Conservation (phyloP, 2,113 vertebrate genomes). For the Hiodon tergisus region DNA sequence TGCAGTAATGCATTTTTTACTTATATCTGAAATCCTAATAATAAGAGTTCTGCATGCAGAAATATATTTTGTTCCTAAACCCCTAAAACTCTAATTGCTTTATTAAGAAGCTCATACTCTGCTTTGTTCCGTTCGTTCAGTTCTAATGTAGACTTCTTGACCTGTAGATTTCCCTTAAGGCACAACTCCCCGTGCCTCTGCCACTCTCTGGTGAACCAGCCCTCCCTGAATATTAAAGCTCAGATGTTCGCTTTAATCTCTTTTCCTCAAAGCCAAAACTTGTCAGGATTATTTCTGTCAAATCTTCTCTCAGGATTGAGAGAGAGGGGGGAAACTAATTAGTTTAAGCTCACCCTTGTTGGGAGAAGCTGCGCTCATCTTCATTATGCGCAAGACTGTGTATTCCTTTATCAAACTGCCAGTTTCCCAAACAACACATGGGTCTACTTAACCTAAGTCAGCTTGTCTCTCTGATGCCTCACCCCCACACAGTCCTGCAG, state of each 20-base stretch:
- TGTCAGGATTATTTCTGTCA: not conserved
- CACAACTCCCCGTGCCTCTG: not conserved
- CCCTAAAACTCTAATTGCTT: too few relatives aligned
- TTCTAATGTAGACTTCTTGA: too few relatives aligned
- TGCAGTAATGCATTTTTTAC: too few relatives aligned
- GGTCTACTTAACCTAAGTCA: not conserved
- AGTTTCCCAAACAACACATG: not conserved
- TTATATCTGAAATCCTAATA: too few relatives aligned
- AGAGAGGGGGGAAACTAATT: not conserved
- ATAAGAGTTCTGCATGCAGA: too few relatives aligned
- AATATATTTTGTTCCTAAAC: too few relatives aligned
- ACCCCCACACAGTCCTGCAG: too few relatives aligned
- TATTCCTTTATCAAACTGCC: not conserved
- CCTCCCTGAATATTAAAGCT: not conserved
- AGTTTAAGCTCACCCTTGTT: not conserved
- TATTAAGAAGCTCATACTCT: too few relatives aligned
- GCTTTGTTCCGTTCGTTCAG: too few relatives aligned
- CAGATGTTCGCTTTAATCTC: not conserved
- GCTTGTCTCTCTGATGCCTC: too few relatives aligned
- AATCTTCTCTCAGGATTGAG: not conserved
- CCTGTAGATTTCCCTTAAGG: not conserved
- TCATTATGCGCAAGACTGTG: not conserved
- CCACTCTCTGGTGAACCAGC: not conserved
- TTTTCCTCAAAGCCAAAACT: not conserved
- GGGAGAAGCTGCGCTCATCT: not conserved